Evolutionary conservation across 2,888 invertebrate species (phyloP).

Genomic region (Piscicola geometra): DNA sequence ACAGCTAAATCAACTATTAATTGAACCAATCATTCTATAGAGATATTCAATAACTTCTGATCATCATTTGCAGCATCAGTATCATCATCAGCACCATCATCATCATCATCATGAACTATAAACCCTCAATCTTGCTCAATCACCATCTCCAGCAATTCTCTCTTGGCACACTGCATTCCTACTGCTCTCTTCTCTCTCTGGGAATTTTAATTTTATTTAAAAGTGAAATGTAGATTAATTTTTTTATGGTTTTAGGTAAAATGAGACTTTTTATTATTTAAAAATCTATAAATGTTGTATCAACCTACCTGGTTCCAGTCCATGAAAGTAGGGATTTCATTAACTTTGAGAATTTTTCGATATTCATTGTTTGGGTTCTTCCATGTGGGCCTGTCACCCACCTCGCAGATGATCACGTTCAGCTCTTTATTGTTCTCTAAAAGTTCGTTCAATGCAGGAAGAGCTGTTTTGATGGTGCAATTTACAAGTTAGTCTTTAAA

Average conservation of each 20-base stretch:
- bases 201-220: not conserved
- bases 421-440: not conserved
- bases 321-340: slow-evolving; percentile 5
- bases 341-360: not conserved
- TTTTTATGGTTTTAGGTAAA: not conserved
- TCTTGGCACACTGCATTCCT: not conserved
- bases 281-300: not conserved
- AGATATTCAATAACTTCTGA: too few species aligned
- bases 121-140: not conserved
- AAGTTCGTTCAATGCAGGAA: not conserved
- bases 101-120: too few species aligned
- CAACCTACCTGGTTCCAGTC: not conserved
- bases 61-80: too few species aligned
- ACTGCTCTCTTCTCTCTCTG: slow-evolving; percentile 12
- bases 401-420: not conserved
- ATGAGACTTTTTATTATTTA: not conserved
- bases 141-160: not conserved
- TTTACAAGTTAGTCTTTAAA: not conserved
- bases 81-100: not conserved
- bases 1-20: too few species aligned
- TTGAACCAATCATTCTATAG: too few species aligned
- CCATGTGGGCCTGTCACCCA: not conserved
- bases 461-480: not conserved
- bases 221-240: not conserved
- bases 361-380: not conserved